A percentile compares a stretch with the other conserved stretches of the same genome.
phyloP scores from a whole-genome alignment of 2,888 invertebrate genomes.

The Oligia strigilis region DNA sequence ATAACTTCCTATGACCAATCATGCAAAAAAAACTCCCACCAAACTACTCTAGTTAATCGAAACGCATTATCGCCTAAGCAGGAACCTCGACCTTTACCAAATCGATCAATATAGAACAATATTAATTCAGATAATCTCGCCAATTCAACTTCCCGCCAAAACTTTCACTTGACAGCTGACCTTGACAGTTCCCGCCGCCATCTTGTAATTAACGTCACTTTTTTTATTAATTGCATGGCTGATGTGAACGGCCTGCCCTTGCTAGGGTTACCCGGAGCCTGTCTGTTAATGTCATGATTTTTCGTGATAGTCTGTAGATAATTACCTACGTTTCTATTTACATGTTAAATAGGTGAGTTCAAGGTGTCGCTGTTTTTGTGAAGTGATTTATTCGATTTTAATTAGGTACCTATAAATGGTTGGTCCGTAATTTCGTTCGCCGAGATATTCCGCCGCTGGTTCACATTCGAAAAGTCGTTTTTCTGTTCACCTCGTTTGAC shows the following conservation, averaged over 20 bases:
- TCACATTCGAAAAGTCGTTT: not conserved
- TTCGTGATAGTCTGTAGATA: constrained; percentile 49
- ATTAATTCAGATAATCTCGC: constrained; percentile 57
- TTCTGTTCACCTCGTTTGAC: not conserved
- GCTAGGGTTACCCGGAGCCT: constrained; percentile 46
- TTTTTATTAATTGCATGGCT: constrained; percentile 48
- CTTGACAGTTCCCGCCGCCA: constrained; percentile 71
- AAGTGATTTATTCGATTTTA: not conserved
- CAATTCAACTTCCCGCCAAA: constrained; percentile 65
- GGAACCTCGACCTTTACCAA: constrained; percentile 76
- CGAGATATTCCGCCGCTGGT: not conserved
- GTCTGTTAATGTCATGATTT: constrained; percentile 51
- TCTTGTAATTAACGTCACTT: constrained; percentile 62
- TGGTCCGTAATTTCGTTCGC: not conserved
- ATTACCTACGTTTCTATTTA: constrained; percentile 20
- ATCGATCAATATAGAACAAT: constrained; percentile 68
- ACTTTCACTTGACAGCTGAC: constrained; percentile 73
- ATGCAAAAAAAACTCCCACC: constrained; percentile 6
- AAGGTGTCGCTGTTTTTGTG: constrained; percentile 3
- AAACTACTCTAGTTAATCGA: constrained; percentile 54
- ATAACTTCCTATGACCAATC: constrained; percentile 26
- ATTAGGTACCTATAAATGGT: not conserved
- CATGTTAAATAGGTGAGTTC: constrained; percentile 13
- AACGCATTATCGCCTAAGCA: constrained; percentile 48
- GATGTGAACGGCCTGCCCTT: constrained; percentile 57